phyloP scores from a whole-genome alignment of 2,888 invertebrate genomes.

The Thymelicus sylvestris region DNA sequence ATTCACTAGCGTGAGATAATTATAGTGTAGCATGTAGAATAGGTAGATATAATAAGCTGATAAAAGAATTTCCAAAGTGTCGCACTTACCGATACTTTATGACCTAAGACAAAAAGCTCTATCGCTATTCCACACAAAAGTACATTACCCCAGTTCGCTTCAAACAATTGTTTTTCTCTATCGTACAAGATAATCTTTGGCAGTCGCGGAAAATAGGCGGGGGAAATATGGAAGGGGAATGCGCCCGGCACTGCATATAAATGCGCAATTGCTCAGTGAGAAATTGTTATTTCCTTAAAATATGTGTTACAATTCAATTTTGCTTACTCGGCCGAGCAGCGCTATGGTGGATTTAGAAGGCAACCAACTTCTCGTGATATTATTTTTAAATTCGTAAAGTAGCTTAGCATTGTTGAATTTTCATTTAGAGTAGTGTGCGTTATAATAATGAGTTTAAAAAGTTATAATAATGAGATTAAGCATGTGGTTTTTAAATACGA shows the following conservation, averaged over 20 bases:
- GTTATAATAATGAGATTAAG: too few relatives aligned
- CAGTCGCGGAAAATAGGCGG: conserved; percentile 26
- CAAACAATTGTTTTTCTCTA: conserved; percentile 30
- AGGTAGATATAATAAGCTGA: too few relatives aligned
- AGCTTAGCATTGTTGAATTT: not conserved
- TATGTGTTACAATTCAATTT: conserved; percentile 37
- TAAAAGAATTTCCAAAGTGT: not conserved
- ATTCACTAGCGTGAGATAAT: too few relatives aligned
- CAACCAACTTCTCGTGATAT: conserved; percentile 16
- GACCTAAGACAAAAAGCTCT: not conserved
- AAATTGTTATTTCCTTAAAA: conserved; percentile 37
- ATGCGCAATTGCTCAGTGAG: conserved; percentile 32
- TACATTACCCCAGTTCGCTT: conserved; percentile 12
- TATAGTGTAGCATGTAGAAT: too few relatives aligned
- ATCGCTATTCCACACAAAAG: conserved; percentile 3
- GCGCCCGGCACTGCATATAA: conserved; percentile 37
- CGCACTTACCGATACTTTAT: not conserved
- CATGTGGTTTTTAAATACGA: too few relatives aligned
- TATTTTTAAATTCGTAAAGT: conserved; percentile 16
- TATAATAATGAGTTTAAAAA: too few relatives aligned
- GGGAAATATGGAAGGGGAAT: conserved; percentile 27
- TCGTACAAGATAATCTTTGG: conserved; percentile 36
- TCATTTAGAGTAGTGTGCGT: not conserved
- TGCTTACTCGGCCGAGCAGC: conserved; percentile 26
- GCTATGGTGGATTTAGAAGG: conserved; percentile 22